phyloP scores from a whole-genome alignment of 92 coral and sea anemone genomes.

The Bergia sp. region DNA sequence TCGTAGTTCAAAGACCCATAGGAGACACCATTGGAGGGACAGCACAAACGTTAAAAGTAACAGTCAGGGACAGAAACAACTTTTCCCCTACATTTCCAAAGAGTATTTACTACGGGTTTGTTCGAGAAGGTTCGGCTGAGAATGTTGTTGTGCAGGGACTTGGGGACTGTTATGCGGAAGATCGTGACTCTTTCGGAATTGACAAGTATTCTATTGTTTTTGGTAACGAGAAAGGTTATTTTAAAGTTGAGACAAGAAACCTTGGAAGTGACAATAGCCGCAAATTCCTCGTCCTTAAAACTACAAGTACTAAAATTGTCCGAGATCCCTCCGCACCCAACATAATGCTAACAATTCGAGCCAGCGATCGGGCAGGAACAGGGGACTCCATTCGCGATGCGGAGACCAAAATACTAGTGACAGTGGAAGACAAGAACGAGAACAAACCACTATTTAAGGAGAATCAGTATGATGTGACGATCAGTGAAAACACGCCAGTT shows the following conservation, averaged over 20 bases:
- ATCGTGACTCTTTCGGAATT: conserved; percentile 59
- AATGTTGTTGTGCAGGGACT: conserved; percentile 58
- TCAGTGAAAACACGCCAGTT: conserved; percentile 52
- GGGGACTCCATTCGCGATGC: conserved; percentile 58
- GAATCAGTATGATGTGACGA: conserved; percentile 12
- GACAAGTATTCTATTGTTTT: conserved; percentile 51
- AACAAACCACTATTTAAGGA: conserved; percentile 46
- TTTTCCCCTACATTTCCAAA: conserved; percentile 61
- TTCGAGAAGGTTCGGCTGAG: conserved; percentile 55
- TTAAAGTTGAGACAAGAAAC: conserved; percentile 39
- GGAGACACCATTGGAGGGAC: conserved; percentile 59
- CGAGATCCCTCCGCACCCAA: conserved; percentile 59
- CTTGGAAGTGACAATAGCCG: conserved; percentile 34
- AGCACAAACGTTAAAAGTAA: conserved; percentile 53
- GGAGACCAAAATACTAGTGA: conserved; percentile 56
- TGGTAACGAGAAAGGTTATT: conserved; percentile 70
- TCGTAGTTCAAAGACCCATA: conserved; percentile 52
- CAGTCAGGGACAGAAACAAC: conserved; percentile 57
- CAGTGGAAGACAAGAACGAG: conserved; percentile 59
- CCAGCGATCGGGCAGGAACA: conserved; percentile 27
- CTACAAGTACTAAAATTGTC: conserved; percentile 55
- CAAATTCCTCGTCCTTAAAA: conserved; percentile 56
- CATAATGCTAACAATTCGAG: conserved; percentile 63
- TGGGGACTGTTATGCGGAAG: conserved; percentile 63
- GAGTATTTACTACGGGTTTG: conserved; percentile 51